Evolutionary conservation across 2,888 invertebrate species (phyloP).

Genomic region (Argyresthia goedartella): DNA sequence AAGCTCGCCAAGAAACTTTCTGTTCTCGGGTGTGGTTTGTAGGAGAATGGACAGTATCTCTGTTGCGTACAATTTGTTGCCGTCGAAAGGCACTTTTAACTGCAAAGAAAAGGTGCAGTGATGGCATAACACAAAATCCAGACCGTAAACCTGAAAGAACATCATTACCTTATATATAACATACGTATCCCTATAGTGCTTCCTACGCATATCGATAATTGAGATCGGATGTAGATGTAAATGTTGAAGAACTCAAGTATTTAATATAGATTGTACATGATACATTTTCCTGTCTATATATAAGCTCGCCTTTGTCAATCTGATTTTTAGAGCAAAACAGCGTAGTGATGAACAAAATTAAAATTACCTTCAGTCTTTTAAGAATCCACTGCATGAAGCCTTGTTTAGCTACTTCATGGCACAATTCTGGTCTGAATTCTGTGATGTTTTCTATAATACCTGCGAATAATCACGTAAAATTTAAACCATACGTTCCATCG

Average conservation of each 20-base stretch:
- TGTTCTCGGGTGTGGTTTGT: conserved; percentile 89
- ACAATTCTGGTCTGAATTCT: conserved; percentile 89
- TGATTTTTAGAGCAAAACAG: too few species aligned
- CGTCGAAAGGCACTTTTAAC: conserved; percentile 91
- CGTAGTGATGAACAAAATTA: too few species aligned
- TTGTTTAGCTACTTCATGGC: conserved; percentile 88
- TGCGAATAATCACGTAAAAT: conserved; percentile 25
- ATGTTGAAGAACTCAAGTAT: too few species aligned
- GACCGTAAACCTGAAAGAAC: too few species aligned
- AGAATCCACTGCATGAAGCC: conserved; percentile 94
- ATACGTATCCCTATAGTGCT: too few species aligned
- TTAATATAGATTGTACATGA: too few species aligned
- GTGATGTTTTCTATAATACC: conserved; percentile 95
- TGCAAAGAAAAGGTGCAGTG: conserved; percentile 19
- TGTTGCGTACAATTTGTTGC: conserved; percentile 94
- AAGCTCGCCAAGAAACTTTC: conserved; percentile 85
- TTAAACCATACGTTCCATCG: not conserved
- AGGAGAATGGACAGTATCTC: conserved; percentile 96
- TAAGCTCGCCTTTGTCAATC: too few species aligned
- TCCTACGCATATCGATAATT: too few species aligned
- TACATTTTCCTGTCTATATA: too few species aligned
- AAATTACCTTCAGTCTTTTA: conserved; percentile 81
- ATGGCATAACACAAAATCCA: too few species aligned
- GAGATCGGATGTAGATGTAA: too few species aligned
- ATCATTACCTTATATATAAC: too few species aligned